phyloP scores from a whole-genome alignment of 2,113 vertebrate species.

The Columbina picui region DNA sequence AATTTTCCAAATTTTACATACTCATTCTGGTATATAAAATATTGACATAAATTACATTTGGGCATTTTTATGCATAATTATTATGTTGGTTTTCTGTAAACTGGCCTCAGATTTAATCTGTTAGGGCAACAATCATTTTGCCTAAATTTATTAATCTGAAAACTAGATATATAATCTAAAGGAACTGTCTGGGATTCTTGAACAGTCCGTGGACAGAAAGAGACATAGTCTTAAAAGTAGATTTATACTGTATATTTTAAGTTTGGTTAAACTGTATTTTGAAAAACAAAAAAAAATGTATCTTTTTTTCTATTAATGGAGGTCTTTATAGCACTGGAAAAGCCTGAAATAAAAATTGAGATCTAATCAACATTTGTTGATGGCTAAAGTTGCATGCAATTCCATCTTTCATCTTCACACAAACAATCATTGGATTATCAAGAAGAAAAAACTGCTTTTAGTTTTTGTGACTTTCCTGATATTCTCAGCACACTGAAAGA shows the following conservation, averaged over 20 bases:
- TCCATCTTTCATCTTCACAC: not conserved
- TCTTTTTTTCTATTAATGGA: not conserved
- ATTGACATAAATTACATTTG: not conserved
- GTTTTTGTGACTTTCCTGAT: not conserved
- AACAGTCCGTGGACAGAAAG: not conserved
- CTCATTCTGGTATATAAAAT: not conserved
- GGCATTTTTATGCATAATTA: not conserved
- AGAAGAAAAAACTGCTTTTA: not conserved
- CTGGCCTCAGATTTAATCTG: not conserved
- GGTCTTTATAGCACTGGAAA: not conserved
- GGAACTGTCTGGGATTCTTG: not conserved
- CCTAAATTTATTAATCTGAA: not conserved
- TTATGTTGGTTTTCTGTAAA: not conserved
- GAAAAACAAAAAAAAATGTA: not conserved
- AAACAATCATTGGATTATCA: not conserved
- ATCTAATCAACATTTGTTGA: not conserved
- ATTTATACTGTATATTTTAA: not conserved
- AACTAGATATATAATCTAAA: not conserved
- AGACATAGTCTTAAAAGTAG: not conserved
- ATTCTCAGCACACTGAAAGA: not conserved
- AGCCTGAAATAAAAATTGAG: not conserved
- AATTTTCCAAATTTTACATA: not conserved
- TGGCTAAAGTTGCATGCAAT: not conserved
- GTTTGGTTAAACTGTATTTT: not conserved
- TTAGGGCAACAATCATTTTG: not conserved